Evolutionary conservation across 2,797 vertebrate species (phyloP).

Genomic region (Ptychobarbus kaznakovi): DNA sequence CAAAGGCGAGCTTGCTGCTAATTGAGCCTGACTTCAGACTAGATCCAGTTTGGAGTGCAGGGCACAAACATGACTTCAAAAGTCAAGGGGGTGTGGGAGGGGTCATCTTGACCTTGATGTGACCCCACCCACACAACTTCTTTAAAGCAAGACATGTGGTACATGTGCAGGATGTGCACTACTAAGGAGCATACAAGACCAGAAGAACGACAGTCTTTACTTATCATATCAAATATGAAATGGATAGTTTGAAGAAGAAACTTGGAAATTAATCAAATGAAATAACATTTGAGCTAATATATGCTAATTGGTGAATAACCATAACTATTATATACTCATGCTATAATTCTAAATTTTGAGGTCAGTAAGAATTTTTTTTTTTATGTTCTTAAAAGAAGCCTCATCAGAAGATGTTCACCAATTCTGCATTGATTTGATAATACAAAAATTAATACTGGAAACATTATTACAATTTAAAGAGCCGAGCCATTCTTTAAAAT

Average conservation of each 20-base stretch:
- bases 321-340: background rate
- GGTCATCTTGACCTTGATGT: slow-evolving; percentile 48
- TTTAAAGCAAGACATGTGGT: slow-evolving; percentile 12
- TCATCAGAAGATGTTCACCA: background rate
- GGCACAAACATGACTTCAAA: slow-evolving; percentile 26
- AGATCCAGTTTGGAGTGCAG: slow-evolving; percentile 30
- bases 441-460: background rate
- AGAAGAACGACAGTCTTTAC: background rate
- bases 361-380: background rate
- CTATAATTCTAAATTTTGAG: background rate
- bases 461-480: background rate
- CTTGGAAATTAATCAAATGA: background rate
- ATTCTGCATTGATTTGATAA: background rate
- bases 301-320: background rate
- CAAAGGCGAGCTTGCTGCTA: slow-evolving; percentile 34
- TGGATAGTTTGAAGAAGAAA: background rate
- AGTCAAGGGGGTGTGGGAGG: slow-evolving; percentile 41
- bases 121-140: slow-evolving; percentile 35
- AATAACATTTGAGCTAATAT: background rate
- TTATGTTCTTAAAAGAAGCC: background rate
- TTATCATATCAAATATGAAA: background rate
- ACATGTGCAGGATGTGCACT: slow-evolving; percentile 6
- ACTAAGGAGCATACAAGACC: background rate
- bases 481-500: background rate
- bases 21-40: slow-evolving; percentile 47